Base-by-base conservation (phyloP, 2,888 invertebrate genomes). In the Nephrotoma appendiculata region DNA sequence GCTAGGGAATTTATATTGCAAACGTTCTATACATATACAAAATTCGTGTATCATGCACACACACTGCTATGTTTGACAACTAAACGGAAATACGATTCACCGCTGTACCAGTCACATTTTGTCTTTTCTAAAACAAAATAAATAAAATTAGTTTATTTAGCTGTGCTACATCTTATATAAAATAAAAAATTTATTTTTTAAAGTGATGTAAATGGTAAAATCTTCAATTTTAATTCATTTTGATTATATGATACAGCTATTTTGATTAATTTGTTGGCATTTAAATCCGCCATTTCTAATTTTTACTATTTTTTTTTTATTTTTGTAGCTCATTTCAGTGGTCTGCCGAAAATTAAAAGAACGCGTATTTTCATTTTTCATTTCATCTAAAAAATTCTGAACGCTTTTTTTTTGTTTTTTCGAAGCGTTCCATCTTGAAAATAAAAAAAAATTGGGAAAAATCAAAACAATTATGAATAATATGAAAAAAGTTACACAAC, bases 401-500 rank as follows among this genome's bases (percentile, higher is more conserved):
- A 86, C 86, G 86, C 86, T 42, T 41, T 84, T 84, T 84, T 84
- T 84, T 84, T 84, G 12, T 12, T 41, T 84, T 84, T 85, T 57
- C 57, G 57, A 57, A 52, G 86, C 57, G 52, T 57, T 48, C 41
- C 84, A 84, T 84, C 84, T 84, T 42, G 84, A 42, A 84, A 84
- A 84, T 84, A 84, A 42, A 42, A 83, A 83, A 83, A 71, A 71
- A 71, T 71, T 71, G 31, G 71, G 71, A 71, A 71, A 71, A 71
- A 71, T 71, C 71, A 71, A 71, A 71, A 71, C 71, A 84, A 84
- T 44, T 41, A 52, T 86, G 52, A 52, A 86, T 57, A 86, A 86
- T 87, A 88, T 88, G 88, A 88, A 88, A 88, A 88, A 87, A 88
- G 87, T 86, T 86, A 71, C 87, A 87, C 88, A 88, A 83, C 87